Conservation (phyloP, 2,113 vertebrate genomes). For the Myodes glareolus region DNA sequence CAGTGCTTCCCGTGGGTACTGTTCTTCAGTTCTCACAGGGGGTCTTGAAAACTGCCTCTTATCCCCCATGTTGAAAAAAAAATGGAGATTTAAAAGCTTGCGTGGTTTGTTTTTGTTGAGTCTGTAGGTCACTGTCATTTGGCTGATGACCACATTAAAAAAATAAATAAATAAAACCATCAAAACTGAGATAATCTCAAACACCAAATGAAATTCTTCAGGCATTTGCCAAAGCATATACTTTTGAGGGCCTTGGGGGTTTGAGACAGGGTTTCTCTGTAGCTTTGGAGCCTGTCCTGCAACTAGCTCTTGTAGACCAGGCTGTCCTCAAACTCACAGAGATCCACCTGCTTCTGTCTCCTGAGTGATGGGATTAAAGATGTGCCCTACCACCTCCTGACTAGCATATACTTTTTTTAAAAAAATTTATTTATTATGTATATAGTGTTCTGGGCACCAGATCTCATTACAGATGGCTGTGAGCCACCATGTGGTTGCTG, state of each 20-base stretch:
- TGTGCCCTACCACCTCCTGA: no score
- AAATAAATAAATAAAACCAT: not conserved
- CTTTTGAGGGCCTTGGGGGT: not conserved
- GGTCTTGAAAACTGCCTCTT: not conserved
- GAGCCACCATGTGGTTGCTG: no score
- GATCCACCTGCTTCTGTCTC: no score
- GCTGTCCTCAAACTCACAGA: no score
- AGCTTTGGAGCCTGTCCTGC: no score
- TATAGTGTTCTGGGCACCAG: no score
- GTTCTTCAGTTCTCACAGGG: not conserved
- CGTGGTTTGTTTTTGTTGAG: not conserved
- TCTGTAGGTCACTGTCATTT: not conserved
- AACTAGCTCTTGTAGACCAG: no score
- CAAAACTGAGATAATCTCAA: conserved; percentile 12
- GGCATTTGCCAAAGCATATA: not conserved
- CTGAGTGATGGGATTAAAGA: no score
- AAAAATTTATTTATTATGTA: no score
- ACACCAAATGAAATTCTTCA: conserved; percentile 13
- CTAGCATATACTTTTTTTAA: no score
- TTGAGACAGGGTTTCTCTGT: no score
- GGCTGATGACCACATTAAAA: not conserved
- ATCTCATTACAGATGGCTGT: no score
- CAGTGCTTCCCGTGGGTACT: not conserved
- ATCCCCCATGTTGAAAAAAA: not conserved
- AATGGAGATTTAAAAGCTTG: not conserved